phyloP scores from a whole-genome alignment of 2,888 invertebrate species.

The Melipona beecheii region DNA sequence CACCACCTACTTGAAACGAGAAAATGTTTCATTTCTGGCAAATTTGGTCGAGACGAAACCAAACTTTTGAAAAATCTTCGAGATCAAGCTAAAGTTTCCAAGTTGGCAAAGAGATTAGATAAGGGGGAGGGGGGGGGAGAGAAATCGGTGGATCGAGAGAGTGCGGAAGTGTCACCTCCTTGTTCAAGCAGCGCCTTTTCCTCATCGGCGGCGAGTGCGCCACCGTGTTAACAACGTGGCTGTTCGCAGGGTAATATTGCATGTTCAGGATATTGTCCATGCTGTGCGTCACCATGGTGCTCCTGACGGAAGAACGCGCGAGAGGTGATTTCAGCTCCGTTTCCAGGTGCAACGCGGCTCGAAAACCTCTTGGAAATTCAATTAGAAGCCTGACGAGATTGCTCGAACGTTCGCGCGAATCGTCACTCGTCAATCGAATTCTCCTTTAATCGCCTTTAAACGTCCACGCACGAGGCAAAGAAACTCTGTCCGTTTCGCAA shows the following conservation, averaged over 20 bases:
- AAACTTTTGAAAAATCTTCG: too few relatives aligned
- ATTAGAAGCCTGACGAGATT: constrained; percentile 5
- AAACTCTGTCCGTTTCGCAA: background rate
- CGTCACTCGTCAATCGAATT: background rate
- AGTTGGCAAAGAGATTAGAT: background rate
- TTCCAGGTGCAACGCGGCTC: background rate
- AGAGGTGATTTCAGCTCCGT: background rate
- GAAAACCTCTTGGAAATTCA: background rate
- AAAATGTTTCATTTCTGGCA: too few relatives aligned
- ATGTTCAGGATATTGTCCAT: constrained; percentile 83
- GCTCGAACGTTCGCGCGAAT: constrained; percentile 4
- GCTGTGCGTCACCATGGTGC: constrained; percentile 81
- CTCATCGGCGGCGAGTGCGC: constrained; percentile 76
- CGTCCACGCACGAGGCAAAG: too few relatives aligned
- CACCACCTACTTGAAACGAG: too few relatives aligned
- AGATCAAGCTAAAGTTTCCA: too few relatives aligned
- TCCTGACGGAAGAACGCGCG: background rate
- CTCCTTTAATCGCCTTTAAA: too few relatives aligned
- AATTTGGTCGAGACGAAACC: too few relatives aligned
- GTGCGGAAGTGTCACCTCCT: constrained; percentile 78
- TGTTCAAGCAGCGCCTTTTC: constrained; percentile 80
- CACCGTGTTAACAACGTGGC: constrained; percentile 71
- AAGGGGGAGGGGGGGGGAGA: too few relatives aligned
- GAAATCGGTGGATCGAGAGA: background rate
- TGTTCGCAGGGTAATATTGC: constrained; percentile 79